These are phyloP conservation scores for Cenopis cana DNA, from an alignment of 2,888 invertebrate genomes.

Conservation along the genomic window DNA sequence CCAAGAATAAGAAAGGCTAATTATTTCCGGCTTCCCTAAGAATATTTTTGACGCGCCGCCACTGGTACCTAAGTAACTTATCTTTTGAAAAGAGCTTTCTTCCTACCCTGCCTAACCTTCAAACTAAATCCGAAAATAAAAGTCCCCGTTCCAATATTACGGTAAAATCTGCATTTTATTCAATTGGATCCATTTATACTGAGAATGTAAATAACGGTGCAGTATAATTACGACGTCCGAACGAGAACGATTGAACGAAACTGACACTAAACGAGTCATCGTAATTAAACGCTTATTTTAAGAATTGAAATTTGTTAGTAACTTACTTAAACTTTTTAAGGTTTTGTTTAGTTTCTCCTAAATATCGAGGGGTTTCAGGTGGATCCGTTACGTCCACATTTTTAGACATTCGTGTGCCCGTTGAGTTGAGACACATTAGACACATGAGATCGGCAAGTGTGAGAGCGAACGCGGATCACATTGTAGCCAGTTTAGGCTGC, in stretches of 20 bases:
- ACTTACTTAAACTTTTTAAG: not conserved
- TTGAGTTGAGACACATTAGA: not conserved
- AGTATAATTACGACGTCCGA: constrained; percentile 23
- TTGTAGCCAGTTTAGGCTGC: too few relatives aligned
- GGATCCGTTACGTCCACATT: not conserved
- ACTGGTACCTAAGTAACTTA: too few relatives aligned
- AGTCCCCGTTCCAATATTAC: constrained; percentile 20
- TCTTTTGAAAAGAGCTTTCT: too few relatives aligned
- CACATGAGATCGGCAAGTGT: not conserved
- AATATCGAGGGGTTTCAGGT: not conserved
- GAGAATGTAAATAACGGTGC: constrained; percentile 32
- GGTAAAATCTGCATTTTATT: constrained; percentile 32
- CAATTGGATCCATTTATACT: constrained; percentile 27
- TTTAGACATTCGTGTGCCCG: not conserved
- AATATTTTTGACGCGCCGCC: too few relatives aligned
- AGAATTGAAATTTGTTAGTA: constrained; percentile 21
- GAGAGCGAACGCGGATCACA: too few relatives aligned
- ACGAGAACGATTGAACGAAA: constrained; percentile 30
- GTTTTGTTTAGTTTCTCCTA: not conserved
- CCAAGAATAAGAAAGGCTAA: too few relatives aligned
- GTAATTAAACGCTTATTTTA: constrained; percentile 32
- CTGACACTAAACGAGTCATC: constrained; percentile 30
- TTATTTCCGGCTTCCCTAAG: too few relatives aligned
- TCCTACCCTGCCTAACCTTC: too few relatives aligned
- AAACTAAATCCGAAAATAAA: not conserved